These are phyloP conservation scores for Camponotus vicinus DNA, from an alignment of 1,140 invertebrate species.

Conservation along the genomic window DNA sequence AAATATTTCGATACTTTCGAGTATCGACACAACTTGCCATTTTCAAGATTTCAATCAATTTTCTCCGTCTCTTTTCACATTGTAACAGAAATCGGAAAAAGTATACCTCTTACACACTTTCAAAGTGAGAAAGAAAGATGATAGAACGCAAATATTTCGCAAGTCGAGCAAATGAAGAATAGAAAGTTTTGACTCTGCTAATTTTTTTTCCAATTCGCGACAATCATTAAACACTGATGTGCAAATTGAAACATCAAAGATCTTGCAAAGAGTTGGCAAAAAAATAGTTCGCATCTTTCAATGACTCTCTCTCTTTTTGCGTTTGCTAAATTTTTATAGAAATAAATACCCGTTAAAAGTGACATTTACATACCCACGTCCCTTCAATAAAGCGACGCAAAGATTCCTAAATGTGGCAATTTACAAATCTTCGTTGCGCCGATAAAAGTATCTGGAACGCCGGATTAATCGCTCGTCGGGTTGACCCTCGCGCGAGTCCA, in stretches of 20 bases:
- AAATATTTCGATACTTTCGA: too few relatives aligned
- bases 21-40: too few relatives aligned
- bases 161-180: not conserved
- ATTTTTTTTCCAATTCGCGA: not conserved
- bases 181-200: not conserved
- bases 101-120: not conserved
- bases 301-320: too few relatives aligned
- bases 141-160: constrained; percentile 20
- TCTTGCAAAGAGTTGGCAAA: not conserved
- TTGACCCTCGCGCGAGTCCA: not conserved
- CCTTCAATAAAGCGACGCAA: not conserved
- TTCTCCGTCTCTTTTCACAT: not conserved
- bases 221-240: not conserved
- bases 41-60: not conserved
- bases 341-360: too few relatives aligned
- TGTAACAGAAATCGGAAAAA: constrained; percentile 14
- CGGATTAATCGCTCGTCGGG: too few relatives aligned
- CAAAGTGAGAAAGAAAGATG: not conserved
- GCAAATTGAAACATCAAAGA: not conserved
- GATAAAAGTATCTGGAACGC: not conserved
- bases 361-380: not conserved
- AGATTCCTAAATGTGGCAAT: too few relatives aligned
- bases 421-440: not conserved
- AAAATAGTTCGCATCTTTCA: not conserved
- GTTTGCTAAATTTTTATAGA: not conserved